Evolutionary conservation across 1,140 invertebrate species (phyloP), one percentile per base, ranked within the genome.

Genomic region (Zaprionus vittiger): DNA sequence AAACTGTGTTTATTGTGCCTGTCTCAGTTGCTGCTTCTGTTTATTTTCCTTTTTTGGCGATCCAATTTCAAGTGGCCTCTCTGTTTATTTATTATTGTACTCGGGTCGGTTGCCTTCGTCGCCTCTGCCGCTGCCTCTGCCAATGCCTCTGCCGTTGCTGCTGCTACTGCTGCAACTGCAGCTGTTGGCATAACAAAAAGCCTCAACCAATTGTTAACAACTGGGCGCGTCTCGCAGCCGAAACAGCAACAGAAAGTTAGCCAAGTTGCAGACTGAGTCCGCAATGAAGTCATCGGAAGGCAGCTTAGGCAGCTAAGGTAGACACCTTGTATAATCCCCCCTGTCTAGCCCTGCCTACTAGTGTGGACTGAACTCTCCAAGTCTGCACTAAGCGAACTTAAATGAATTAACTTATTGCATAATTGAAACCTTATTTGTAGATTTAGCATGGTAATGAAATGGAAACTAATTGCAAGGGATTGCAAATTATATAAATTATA

Each of bases 21-120:
- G 68, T 52, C 44, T 57, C 15, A 24, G 38, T 64, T 62, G 62
- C 38, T 24, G 61, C 38, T 68, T 79, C 55, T 87, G 83, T 83
- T 86, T 86, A 86, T 86, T 86, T 86, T 86, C 82, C 83, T 79
- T 86, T 84, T 85, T 87, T 83, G 84, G 84, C 84, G 84, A 87
- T 87, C 84, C 84, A 87, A 87, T 87, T 87, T 87, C 84, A 89
- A 86, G 83, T 87, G 83, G 80, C 80, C 77, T 68, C 56, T 77
- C 65, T 83, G 84, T 87, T 87, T 87, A 83, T 89, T 87, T 87
- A 89, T 87, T 87, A 85, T 89, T 73, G 78, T 73, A 47, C 54
- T 41, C 67, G n/a, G 44, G 41, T 24, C 63, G 75, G 68, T 75
- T 47, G 41, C 41, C 41, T 9, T 7, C 20, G 20, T 22, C 20